phyloP scores from a whole-genome alignment of 2,888 invertebrate genomes.

The Bruchidius siliquastri region DNA sequence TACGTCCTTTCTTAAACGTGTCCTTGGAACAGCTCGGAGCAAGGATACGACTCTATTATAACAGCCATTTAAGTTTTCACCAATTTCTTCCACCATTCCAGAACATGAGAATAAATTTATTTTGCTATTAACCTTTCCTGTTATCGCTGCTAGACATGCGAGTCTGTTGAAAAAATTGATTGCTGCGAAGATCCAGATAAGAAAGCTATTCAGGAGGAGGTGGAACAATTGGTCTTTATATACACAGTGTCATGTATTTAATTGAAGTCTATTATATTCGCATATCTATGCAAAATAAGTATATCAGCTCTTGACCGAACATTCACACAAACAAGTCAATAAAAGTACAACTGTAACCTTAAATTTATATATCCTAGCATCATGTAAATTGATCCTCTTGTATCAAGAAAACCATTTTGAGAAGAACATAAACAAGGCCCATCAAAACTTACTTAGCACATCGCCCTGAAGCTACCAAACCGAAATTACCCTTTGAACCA shows the following conservation, averaged over 20 bases:
- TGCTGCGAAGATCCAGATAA: neutral
- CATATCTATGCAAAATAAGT: too few species aligned
- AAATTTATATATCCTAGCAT: too few species aligned
- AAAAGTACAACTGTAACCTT: too few species aligned
- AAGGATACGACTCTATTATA: neutral
- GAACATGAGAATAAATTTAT: neutral
- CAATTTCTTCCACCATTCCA: neutral
- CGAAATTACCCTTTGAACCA: neutral
- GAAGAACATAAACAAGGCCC: neutral
- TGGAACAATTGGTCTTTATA: too few species aligned
- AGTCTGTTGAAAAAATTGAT: neutral
- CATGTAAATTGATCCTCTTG: too few species aligned
- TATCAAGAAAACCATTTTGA: too few species aligned
- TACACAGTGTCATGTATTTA: too few species aligned
- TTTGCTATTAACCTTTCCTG: neutral
- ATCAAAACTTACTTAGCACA: neutral
- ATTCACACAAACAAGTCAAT: too few species aligned
- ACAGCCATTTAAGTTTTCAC: neutral
- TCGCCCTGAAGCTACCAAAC: neutral
- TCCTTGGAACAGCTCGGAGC: neutral
- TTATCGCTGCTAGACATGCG: neutral
- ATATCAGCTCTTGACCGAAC: too few species aligned
- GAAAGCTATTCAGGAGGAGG: neutral
- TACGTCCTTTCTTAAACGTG: neutral
- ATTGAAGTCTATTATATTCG: too few species aligned